These are phyloP conservation scores for Candidula unifasciata DNA, from an alignment of 2,888 invertebrate species.

Conservation along the genomic window DNA sequence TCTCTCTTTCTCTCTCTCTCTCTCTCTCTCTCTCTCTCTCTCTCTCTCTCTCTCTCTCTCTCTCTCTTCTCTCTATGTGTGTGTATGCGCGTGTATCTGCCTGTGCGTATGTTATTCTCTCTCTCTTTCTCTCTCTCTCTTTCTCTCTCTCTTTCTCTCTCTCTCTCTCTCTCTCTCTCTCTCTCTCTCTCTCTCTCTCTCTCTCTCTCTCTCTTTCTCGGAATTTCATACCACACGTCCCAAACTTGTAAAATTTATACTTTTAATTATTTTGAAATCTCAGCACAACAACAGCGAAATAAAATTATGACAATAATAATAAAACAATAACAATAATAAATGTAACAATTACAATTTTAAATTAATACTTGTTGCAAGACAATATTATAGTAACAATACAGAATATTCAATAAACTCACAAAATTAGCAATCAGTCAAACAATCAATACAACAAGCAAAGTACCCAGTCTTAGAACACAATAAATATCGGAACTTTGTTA, in stretches of 20 bases:
- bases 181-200: not conserved
- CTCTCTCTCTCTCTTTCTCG: not conserved
- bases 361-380: not conserved
- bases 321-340: not conserved
- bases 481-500: too few relatives aligned
- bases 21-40: not conserved
- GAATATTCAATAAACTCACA: too few relatives aligned
- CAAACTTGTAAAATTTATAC: too few relatives aligned
- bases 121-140: not conserved
- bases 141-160: conserved; percentile 26
- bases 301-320: not conserved
- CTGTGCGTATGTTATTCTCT: not conserved
- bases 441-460: too few relatives aligned
- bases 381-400: too few relatives aligned
- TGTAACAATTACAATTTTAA: not conserved
- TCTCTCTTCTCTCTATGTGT: not conserved
- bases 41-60: not conserved
- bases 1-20: conserved; percentile 21
- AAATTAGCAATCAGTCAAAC: too few relatives aligned
- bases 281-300: not conserved
- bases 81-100: too few relatives aligned
- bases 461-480: too few relatives aligned
- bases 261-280: too few relatives aligned
- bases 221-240: too few relatives aligned
- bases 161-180: conserved; percentile 39